Evolutionary conservation across 2,113 vertebrate genomes (phyloP).

Genomic region (Amphilophus citrinellus): DNA sequence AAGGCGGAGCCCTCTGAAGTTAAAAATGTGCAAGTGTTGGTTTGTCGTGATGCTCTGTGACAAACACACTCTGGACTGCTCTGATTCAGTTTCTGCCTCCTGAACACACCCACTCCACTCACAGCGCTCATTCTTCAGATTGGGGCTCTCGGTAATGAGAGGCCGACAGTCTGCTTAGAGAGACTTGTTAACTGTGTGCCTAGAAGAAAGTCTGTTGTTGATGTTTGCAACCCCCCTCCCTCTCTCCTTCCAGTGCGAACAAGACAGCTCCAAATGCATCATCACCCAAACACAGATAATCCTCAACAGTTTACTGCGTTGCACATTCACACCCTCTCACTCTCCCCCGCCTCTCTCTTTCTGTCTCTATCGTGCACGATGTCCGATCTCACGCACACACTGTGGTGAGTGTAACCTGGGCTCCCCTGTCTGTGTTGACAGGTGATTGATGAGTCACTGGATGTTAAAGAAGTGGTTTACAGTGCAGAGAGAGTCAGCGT

Average conservation of each 20-base stretch:
- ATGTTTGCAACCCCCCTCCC: conserved; percentile 62
- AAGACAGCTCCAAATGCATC: conserved; percentile 59
- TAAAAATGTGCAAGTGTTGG: background rate
- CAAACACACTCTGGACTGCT: conserved; percentile 52
- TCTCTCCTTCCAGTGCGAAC: conserved; percentile 62
- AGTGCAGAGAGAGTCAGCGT: conserved; percentile 93
- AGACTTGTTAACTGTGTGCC: conserved; percentile 49
- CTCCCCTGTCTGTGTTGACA: conserved; percentile 84
- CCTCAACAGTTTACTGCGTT: conserved; percentile 45
- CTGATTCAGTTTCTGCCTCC: conserved; percentile 49
- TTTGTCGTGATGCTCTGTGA: background rate
- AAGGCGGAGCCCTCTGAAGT: conserved; percentile 45
- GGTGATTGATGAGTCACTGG: conserved; percentile 97
- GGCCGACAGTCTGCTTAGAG: conserved; percentile 38
- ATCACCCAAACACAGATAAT: conserved; percentile 62
- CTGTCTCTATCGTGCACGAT: conserved; percentile 14
- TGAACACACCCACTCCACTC: conserved; percentile 59
- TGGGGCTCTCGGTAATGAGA: conserved; percentile 44
- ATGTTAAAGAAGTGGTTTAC: conserved; percentile 96
- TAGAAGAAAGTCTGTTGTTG: conserved; percentile 51
- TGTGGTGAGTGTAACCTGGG: conserved; percentile 78
- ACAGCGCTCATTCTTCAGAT: conserved; percentile 37
- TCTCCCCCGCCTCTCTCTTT: conserved; percentile 30
- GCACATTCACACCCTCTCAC: conserved; percentile 55
- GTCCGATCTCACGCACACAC: conserved; percentile 24